A percentile compares a stretch with the other conserved stretches of the same genome.
phyloP scores from a whole-genome alignment of 2,797 vertebrate genomes.

The Myiotriccus ornatus region DNA sequence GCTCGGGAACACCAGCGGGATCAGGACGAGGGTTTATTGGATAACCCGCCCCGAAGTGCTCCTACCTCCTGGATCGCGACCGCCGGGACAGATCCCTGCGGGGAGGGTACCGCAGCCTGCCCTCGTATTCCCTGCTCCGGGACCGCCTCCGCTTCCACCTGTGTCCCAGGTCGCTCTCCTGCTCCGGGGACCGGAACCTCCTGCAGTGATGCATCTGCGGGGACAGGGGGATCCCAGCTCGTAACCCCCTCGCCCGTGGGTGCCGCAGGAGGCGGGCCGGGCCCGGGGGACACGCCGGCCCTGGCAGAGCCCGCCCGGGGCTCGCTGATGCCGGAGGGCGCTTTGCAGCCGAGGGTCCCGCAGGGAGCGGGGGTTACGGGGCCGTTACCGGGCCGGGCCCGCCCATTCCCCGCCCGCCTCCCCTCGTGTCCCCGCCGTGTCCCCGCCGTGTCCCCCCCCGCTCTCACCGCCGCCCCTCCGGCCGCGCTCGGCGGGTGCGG shows the following conservation, averaged over 20 bases:
- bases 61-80: constrained; percentile 77
- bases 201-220: constrained; percentile 81
- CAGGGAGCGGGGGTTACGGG: background rate
- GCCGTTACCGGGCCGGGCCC: background rate
- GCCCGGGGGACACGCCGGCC: background rate
- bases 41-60: background rate
- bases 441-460: too few relatives aligned
- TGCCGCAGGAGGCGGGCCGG: background rate
- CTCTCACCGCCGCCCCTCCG: background rate
- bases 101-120: constrained; percentile 62
- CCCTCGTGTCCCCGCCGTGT: background rate
- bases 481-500: background rate
- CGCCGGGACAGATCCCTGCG: constrained; percentile 68
- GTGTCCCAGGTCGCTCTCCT: constrained; percentile 68
- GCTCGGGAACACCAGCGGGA: background rate
- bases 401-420: background rate
- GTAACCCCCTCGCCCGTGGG: accelerated
- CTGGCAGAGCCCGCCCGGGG: background rate
- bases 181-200: constrained; percentile 76
- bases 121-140: constrained; percentile 73
- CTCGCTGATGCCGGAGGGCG: background rate
- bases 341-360: background rate
- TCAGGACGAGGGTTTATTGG: accelerated
- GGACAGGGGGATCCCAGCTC: accelerated
- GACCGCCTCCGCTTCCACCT: constrained; percentile 78